A percentile compares a stretch with the other conserved stretches of the same genome.
Conservation (phyloP, 2,113 vertebrate species). For the Xenopus borealis region DNA sequence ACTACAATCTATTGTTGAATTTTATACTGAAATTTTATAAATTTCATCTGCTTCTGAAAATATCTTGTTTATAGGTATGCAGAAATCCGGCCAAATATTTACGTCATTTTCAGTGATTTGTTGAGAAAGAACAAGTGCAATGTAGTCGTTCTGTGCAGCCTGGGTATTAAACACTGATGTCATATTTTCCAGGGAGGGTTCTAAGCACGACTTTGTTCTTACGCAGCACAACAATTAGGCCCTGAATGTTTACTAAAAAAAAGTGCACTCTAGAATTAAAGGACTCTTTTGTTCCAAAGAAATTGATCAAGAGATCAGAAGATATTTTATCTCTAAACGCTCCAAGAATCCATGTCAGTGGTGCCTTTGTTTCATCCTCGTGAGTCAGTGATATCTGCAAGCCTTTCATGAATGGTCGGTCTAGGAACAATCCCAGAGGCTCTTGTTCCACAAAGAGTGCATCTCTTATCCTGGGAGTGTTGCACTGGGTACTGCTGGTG, state of each 20-base stretch:
- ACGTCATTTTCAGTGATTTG: no score
- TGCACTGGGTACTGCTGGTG: no score
- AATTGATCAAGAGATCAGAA: not conserved
- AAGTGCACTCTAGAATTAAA: not conserved
- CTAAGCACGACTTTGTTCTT: not conserved
- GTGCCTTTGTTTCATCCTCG: not conserved
- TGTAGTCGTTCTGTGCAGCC: not conserved
- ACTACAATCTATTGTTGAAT: no score
- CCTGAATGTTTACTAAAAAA: not conserved
- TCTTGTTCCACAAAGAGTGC: slow-evolving; percentile 13
- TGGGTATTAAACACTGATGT: not conserved
- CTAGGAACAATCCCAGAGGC: not conserved
- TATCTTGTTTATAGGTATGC: no score
- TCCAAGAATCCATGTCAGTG: not conserved
- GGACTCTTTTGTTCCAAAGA: not conserved
- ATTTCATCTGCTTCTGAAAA: no score
- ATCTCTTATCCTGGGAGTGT: not conserved
- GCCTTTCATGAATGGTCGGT: not conserved
- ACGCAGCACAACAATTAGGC: slow-evolving; percentile 12
- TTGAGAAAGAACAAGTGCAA: no score
- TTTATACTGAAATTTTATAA: no score
- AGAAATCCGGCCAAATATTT: no score
- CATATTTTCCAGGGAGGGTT: not conserved
- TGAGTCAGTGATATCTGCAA: not conserved
- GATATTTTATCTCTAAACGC: not conserved